Conservation (phyloP, 2,113 vertebrate species). For the Felis catus region F.catus_Fca126_mat1.0 CM031412.1:44812001-44812500, state of each 20-base stretch:
- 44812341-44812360: background rate
- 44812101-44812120: background rate
- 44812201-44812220: background rate
- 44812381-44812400: background rate
- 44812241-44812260: background rate
- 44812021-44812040: background rate
- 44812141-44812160: background rate
- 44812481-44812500: background rate
- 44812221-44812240: background rate
- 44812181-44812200: slow-evolving; percentile 22
- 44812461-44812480: background rate
- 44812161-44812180: background rate
- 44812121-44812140: slow-evolving; percentile 38
- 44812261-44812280: background rate
- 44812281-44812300: background rate
- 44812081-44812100: slow-evolving; percentile 19
- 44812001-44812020: background rate
- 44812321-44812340: background rate
- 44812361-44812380: background rate
- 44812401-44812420: background rate
- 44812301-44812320: background rate
- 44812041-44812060: background rate
- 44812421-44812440: background rate
- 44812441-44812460: background rate
- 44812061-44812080: slow-evolving; percentile 17